Conservation (phyloP, 37 sponge, comb jelly and placozoan species). For the Hormiphora californensis region DNA sequence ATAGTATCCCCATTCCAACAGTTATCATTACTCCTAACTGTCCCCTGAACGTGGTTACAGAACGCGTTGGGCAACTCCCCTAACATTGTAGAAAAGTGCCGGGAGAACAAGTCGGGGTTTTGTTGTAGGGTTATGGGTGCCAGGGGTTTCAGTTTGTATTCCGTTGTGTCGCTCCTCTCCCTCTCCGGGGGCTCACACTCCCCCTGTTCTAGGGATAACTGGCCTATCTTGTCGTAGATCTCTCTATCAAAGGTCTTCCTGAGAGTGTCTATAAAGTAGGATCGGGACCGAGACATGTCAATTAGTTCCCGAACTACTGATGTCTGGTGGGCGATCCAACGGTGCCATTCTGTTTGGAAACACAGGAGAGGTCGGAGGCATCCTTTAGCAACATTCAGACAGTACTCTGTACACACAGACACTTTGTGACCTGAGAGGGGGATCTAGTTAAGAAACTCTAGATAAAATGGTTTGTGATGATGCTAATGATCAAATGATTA, state of each 20-base stretch:
- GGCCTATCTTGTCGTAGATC: neutral
- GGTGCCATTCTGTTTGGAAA: neutral
- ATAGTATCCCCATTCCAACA: neutral
- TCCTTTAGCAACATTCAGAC: neutral
- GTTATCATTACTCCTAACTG: neutral
- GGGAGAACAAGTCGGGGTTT: neutral
- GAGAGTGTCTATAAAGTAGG: neutral
- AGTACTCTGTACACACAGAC: neutral
- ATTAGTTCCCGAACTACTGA: neutral
- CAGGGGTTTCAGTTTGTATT: neutral
- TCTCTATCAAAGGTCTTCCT: neutral
- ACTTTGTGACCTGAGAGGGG: no score
- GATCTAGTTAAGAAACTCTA: no score
- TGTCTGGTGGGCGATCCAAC: neutral
- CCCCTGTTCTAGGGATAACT: neutral
- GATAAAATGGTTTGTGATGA: no score
- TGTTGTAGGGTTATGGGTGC: neutral
- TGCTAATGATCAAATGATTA: no score
- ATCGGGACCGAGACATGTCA: neutral
- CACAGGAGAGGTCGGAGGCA: neutral
- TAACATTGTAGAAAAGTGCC: neutral
- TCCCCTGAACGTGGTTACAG: neutral
- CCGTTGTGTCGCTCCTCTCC: neutral
- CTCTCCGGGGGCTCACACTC: neutral
- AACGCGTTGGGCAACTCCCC: neutral